Conservation (phyloP, 2,888 invertebrate genomes). For the Trichogramma dendrolimi region DNA sequence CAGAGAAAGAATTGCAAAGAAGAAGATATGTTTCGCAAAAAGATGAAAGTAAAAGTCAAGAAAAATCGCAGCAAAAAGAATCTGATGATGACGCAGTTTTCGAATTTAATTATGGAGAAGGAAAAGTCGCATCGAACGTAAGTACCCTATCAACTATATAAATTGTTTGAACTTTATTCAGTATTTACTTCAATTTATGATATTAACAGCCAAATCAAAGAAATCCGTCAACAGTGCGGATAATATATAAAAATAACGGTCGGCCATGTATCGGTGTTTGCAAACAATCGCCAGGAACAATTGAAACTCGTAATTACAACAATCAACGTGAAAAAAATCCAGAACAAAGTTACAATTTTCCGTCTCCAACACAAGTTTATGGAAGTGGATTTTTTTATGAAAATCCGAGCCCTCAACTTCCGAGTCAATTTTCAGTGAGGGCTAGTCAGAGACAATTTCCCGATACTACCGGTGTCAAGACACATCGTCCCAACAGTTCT, state of each 20-base stretch:
- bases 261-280: conserved; percentile 26
- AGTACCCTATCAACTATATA: conserved; percentile 3
- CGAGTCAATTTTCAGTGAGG: not conserved
- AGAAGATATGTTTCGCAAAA: not conserved
- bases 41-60: not conserved
- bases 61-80: not conserved
- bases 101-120: conserved; percentile 8
- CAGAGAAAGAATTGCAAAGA: not conserved
- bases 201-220: conserved; percentile 8
- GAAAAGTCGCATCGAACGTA: conserved; percentile 16
- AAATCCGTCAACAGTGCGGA: conserved; percentile 16
- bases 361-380: not conserved
- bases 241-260: conserved; percentile 14
- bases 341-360: no score
- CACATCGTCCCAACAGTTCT: not conserved
- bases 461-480: not conserved
- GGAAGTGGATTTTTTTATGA: not conserved
- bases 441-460: no score
- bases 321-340: no score
- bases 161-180: conserved; percentile 3
- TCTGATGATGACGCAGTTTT: no score
- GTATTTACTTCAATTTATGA: not conserved
- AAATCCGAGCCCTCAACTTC: not conserved
- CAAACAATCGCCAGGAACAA: not conserved
- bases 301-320: not conserved